phyloP scores from a whole-genome alignment of 37 sponge, comb jelly and placozoan genomes.

The Cladorhizidae sp. region DNA sequence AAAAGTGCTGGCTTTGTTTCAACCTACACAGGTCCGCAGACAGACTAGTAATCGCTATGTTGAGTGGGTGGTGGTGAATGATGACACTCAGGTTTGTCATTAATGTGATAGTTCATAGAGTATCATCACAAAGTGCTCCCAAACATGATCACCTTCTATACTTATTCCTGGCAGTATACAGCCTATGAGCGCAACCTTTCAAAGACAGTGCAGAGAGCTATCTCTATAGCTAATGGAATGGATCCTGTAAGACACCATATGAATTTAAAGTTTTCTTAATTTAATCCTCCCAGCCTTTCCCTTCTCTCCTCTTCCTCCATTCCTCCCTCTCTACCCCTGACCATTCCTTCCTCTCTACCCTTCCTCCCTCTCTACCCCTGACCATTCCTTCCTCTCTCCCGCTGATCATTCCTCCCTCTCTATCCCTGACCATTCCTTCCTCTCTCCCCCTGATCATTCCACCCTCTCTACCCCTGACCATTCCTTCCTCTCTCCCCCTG shows the following conservation, averaged over 20 bases:
- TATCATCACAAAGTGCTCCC: too few species aligned
- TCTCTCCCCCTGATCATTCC: too few species aligned
- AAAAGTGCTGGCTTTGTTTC: background rate
- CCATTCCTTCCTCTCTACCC: too few species aligned
- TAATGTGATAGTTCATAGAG: too few species aligned
- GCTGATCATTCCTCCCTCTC: too few species aligned
- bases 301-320: background rate
- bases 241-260: constrained; percentile 44
- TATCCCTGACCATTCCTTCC: too few species aligned
- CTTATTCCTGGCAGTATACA: constrained; percentile 15
- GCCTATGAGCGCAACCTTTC: constrained; percentile 25
- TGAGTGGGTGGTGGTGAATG: constrained; percentile 63
- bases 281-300: background rate
- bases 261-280: too few species aligned
- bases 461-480: too few species aligned
- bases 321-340: too few species aligned
- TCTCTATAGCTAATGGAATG: constrained; percentile 25
- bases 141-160: background rate
- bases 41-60: constrained; percentile 39
- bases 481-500: too few species aligned
- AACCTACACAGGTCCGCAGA: constrained; percentile 46
- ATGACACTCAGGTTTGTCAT: constrained; percentile 48
- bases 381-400: too few species aligned
- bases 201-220: constrained; percentile 27
- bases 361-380: too few species aligned